Base-by-base conservation (phyloP, 1,140 invertebrate genomes). In the Cydia fagiglandana region DNA sequence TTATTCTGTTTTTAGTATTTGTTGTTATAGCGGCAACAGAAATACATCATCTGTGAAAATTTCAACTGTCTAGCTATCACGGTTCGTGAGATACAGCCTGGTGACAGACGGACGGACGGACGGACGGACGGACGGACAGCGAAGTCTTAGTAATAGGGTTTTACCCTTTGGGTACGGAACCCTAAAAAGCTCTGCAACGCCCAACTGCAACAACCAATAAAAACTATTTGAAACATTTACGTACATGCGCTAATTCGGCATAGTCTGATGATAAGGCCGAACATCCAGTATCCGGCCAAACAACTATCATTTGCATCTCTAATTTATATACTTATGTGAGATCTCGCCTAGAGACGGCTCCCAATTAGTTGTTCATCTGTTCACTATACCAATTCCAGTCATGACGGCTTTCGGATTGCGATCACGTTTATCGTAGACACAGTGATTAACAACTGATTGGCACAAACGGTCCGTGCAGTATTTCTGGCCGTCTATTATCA, bases 361-460 rank as follows among this genome's bases (percentile, higher is more conserved):
- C n/a, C 20, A 24, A 61, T 61, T 61, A 61, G 17, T 24, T 61
- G 56, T 24, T 24, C 56, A 17, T 17, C n/a, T 53, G 50, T 12
- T 61, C 56, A 12, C 20, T 20, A 61, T 61, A 61, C 56, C 17
- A 61, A 61, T 61, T 61, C 56, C 56, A 61, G 56, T 20, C 20
- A 61, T 61, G 56, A 61, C 12, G 56, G 56, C 24, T 61, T 61
- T 24, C 2, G 56, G 56, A 61, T 61, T 24, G 20, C 56, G 56
- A 61, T 61, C 56, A 61, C 56, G 56, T 61, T 20, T 24, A 24
- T n/a, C 47, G 47, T 24, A 20, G 20, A 61, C 17, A 61, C 56
- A 61, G 20, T 61, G 56, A 61, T 61, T 61, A 61, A 61, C 20
- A 61, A 61, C 56, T 61, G 20, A 61, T 61, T 61, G 56, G 56